Conservation (phyloP, 2,113 vertebrate species). For the Tachysurus vachellii region DNA sequence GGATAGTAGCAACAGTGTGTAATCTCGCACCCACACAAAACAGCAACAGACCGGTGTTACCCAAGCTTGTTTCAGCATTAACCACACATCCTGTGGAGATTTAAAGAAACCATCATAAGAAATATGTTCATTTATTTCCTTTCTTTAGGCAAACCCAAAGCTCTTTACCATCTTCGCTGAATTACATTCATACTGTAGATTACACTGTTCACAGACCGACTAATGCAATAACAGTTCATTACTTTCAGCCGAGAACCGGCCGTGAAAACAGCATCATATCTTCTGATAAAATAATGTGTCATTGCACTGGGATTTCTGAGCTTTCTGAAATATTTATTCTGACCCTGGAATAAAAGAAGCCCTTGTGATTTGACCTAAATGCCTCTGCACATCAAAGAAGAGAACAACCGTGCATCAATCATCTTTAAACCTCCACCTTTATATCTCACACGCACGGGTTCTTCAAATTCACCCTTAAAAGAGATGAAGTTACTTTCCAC, state of each 20-base stretch:
- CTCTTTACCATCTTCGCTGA: constrained; percentile 15
- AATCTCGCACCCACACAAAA: constrained; percentile 2
- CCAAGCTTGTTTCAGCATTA: background rate
- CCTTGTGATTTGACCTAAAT: constrained; percentile 34
- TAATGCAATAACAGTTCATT: constrained; percentile 7
- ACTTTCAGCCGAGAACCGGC: background rate
- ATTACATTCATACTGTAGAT: constrained; percentile 27
- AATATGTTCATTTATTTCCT: constrained; percentile 36
- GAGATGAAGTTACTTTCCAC: background rate
- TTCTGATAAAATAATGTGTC: constrained; percentile 13
- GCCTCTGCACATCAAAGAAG: background rate
- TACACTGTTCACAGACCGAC: constrained; percentile 21
- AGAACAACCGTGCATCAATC: constrained; percentile 12
- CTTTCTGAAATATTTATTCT: constrained; percentile 21
- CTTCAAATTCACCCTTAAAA: background rate
- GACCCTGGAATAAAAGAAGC: constrained; percentile 22
- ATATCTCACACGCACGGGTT: background rate
- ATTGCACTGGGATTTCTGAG: background rate
- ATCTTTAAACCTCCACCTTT: background rate
- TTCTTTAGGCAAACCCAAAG: background rate
- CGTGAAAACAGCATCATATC: background rate
- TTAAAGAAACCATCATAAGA: constrained; percentile 28
- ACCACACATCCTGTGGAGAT: background rate
- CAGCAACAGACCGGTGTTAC: background rate
- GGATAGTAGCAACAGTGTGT: constrained; percentile 3